Evolutionary conservation across 2,888 invertebrate species (phyloP), one percentile per base, ranked within the genome.

Genomic region (Metalampra italica): DNA sequence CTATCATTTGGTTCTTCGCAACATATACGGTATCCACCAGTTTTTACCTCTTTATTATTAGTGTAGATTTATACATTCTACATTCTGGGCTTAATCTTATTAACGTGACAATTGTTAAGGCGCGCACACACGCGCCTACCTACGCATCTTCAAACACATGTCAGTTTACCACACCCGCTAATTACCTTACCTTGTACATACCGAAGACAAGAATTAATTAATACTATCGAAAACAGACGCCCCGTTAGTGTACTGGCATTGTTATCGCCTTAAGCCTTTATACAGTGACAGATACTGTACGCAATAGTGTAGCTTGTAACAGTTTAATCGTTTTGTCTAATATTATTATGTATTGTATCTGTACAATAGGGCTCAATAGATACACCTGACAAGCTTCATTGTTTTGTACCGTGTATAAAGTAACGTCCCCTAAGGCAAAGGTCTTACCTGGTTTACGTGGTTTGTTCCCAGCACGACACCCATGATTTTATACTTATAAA

Each of bases 161-260:
- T 75, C 71, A 72, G 63, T 63, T 63, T 59, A 75, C 70, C 76
- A 63, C 70, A 60, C 54, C 51, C 66, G 60, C 69, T 78, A 80
- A 82, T 82, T 82, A 79, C 67, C 68, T 68, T 60, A 64, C 63
- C 71, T 64, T 68, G 73, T 76, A 71, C 65, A 66, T 53, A 57
- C 60, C 66, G 70, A 71, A 75, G 68, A 75, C 72, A 68, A 67
- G 71, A 72, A 79, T 76, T 79, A 78, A 81, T 81, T 76, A 76
- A 75, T 71, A 66, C 68, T 69, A 80, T 79, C 70, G 70, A 73
- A 76, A 75, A 71, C 76, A 75, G 71, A 61, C 62, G 55, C 51
- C 52, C 38, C 43, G 39, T 53, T 57, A 38, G 14, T 56, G 56
- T 57, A 54, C 36, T 9, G 12, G 36, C 39, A 43, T 54, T 56